Evolutionary conservation across 2,888 invertebrate genomes (phyloP), one percentile per base, ranked within the genome.

Genomic region (Digitonthophagus gazella): DNA sequence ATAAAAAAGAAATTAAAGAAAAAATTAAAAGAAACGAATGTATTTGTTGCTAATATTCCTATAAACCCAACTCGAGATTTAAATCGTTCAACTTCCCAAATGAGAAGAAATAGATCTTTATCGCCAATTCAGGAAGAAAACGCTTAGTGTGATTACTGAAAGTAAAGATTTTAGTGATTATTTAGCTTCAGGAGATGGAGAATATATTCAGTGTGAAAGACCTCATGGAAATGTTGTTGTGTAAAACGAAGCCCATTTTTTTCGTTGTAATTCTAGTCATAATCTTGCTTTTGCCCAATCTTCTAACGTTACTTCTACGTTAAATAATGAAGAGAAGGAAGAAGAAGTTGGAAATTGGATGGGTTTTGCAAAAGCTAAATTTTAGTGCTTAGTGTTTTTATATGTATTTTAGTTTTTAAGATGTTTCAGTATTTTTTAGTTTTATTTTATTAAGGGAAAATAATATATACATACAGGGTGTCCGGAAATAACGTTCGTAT

Each of bases 291-390:
- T 76, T 67, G 72, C 78, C 55, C 75, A 76, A 66, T 66, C 76
- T 6, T 76, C 77, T 22, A 75, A 71, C 58, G 76, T 79, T n/a
- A 68, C 68, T 66, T 68, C 68, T 66, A 63, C 22, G 20, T 19
- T 14, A 64, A 63, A 64, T 14, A 8, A 58, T 15, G 57, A 14
- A 2, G 15, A 58, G 5, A 15, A 63, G 15, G 64, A 67, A 20
- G 19, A 61, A 16, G 66, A 68, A 19, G 64, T 14, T 57, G 22
- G 19, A 14, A 57, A 6, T 74, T 83, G 83, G 83, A 80, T 81
- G 81, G 83, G 83, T 63, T 82, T 75, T 71, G 80, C 81, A 57
- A 69, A 63, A 4, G 83, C 83, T 4, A 82, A 79, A 73, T 83
- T 83, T 79, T 83, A 75, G 77, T 67, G n/a, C 6, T 58, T 15